Percentiles rank a stretch among this genome's conserved stretches.
Evolutionary conservation across 2,113 vertebrate genomes (phyloP).

Genomic region (Gallinago media): DNA sequence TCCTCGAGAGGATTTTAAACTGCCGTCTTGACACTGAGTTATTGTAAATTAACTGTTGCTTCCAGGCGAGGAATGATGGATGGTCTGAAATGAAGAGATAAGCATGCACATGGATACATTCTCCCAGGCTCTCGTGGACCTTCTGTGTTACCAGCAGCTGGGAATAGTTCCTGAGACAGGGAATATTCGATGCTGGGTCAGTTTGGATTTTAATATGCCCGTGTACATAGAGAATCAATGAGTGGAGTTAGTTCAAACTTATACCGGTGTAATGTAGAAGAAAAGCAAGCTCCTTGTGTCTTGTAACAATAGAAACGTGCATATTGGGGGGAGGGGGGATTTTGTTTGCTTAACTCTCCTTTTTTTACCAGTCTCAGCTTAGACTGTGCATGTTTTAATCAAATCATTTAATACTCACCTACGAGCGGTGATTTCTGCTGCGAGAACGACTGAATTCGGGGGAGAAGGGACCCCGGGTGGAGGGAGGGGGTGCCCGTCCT

Average conservation of each 20-base stretch:
- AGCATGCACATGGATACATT: background rate
- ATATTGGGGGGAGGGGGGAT: fast-evolving
- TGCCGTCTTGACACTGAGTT: constrained; percentile 2
- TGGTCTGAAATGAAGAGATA: constrained; percentile 47
- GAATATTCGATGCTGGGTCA: background rate
- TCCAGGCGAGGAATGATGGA: constrained; percentile 6
- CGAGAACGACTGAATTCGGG: background rate
- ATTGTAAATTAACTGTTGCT: constrained; percentile 61
- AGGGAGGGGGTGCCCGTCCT: background rate
- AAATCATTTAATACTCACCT: background rate
- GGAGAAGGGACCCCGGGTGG: fast-evolving
- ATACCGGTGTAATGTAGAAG: background rate
- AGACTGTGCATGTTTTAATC: background rate
- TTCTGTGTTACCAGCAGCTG: constrained; percentile 5
- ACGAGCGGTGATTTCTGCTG: background rate
- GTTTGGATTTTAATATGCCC: background rate
- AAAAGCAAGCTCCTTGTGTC: background rate
- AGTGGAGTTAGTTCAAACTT: background rate
- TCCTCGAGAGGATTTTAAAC: constrained; percentile 28
- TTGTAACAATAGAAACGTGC: background rate
- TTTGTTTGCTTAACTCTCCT: background rate
- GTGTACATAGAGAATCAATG: background rate
- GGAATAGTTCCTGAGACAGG: constrained; percentile 19
- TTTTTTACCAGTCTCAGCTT: background rate
- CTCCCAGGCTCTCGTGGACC: constrained; percentile 46